Percentiles rank a stretch among this genome's conserved stretches.
Evolutionary conservation across 2,113 vertebrate genomes (phyloP).

Genomic region (Arizona elegans): DNA sequence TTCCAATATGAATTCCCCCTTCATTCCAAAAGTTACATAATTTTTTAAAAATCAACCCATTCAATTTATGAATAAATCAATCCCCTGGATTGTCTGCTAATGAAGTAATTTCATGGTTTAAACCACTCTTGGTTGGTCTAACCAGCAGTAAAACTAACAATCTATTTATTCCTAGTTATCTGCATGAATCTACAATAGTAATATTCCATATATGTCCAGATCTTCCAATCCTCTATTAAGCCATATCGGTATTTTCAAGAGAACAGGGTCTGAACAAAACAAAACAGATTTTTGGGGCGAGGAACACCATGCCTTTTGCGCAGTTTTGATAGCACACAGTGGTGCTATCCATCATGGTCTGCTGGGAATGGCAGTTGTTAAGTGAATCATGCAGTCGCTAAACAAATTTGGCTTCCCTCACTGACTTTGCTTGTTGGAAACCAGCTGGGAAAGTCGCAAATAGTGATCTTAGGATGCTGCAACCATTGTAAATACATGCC

Average conservation of each 20-base stretch:
- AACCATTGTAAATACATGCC: background rate
- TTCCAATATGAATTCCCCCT: background rate
- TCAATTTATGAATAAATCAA: background rate
- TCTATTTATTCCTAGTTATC: background rate
- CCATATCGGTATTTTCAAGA: background rate
- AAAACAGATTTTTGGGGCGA: background rate
- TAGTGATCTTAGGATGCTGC: background rate
- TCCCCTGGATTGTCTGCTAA: background rate
- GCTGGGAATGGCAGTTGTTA: background rate
- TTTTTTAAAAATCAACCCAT: background rate
- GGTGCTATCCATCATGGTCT: background rate
- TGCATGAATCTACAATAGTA: too few relatives aligned
- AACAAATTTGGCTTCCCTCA: background rate
- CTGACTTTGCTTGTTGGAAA: background rate
- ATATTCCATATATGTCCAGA: background rate
- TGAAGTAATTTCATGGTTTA: background rate
- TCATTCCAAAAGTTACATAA: background rate
- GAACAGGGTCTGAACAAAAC: background rate
- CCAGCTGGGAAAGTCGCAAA: background rate
- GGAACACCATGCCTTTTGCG: background rate
- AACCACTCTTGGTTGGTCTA: background rate
- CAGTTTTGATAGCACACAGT: background rate
- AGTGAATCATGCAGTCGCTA: background rate
- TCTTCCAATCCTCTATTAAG: background rate
- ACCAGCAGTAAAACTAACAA: background rate